These are phyloP conservation scores for Xanthia togata DNA, from an alignment of 2,888 invertebrate species.

Conservation along the genomic window DNA sequence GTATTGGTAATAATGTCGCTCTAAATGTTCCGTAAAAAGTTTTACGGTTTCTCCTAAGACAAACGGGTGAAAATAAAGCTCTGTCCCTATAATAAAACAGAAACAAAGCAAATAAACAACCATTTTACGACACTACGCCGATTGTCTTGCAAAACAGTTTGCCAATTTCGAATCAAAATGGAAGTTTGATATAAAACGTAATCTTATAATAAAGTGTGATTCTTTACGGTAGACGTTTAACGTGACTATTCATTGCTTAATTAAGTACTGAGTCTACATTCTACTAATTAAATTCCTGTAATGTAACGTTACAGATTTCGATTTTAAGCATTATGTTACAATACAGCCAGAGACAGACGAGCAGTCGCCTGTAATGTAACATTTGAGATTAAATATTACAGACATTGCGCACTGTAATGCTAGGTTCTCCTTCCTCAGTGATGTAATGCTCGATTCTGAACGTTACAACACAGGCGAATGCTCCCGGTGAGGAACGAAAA, in stretches of 20 bases:
- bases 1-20: conserved; percentile 15
- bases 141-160: conserved; percentile 47
- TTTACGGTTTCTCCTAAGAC: conserved; percentile 43
- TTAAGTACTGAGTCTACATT: not conserved
- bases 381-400: too few species aligned
- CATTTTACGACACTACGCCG: conserved; percentile 49
- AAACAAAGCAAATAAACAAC: conserved; percentile 58
- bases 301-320: too few species aligned
- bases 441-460: too few species aligned
- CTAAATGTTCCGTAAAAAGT: conserved; percentile 29
- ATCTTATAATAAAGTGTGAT: conserved; percentile 34
- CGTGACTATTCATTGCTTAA: conserved; percentile 22
- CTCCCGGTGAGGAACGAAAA: not conserved
- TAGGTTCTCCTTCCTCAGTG: not conserved
- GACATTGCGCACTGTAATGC: too few species aligned
- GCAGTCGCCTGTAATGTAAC: too few species aligned
- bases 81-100: conserved; percentile 49
- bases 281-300: not conserved
- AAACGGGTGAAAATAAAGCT: conserved; percentile 47
- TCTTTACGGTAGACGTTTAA: conserved; percentile 12
- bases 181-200: conserved; percentile 19
- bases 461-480: too few species aligned
- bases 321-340: not conserved
- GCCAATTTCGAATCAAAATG: conserved; percentile 47
- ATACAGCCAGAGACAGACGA: too few species aligned